Conservation (phyloP, 2,888 invertebrate genomes). For the Caenorhabditis uteleia region DNA sequence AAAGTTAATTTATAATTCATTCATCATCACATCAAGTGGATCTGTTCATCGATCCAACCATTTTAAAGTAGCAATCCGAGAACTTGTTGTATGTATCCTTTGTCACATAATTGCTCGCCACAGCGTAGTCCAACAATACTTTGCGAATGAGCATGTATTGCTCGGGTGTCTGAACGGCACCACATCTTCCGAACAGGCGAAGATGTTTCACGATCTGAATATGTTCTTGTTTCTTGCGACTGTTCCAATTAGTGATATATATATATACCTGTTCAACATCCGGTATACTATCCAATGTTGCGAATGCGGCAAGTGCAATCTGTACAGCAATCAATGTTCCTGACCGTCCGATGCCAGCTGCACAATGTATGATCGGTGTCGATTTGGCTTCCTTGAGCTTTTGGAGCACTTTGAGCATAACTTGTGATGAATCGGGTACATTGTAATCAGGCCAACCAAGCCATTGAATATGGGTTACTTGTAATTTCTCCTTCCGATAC, state of each 20-base stretch:
- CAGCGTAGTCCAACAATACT: conserved; percentile 1
- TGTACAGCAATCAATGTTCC: background rate
- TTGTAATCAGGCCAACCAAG: conserved; percentile 1
- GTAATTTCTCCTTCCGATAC: background rate
- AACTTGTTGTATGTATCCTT: no score
- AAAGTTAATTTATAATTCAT: no score
- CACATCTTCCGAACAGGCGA: background rate
- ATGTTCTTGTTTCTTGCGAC: background rate
- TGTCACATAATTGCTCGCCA: background rate
- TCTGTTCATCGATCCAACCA: no score
- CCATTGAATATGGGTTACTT: background rate
- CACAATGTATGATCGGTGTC: background rate
- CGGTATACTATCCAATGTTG: background rate
- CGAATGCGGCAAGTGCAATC: background rate
- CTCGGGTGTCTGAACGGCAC: background rate
- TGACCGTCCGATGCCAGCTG: background rate
- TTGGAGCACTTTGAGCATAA: background rate
- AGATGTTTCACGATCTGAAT: background rate
- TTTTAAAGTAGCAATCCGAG: no score
- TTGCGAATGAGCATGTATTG: conserved; percentile 3
- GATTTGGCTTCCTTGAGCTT: background rate
- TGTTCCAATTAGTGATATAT: background rate
- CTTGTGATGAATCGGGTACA: background rate
- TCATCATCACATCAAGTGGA: no score
- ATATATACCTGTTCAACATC: background rate